Percentiles rank a stretch among this genome's conserved stretches.
Evolutionary conservation across 2,797 vertebrate genomes (phyloP).

Genomic region (Onychomys torridus): DNA sequence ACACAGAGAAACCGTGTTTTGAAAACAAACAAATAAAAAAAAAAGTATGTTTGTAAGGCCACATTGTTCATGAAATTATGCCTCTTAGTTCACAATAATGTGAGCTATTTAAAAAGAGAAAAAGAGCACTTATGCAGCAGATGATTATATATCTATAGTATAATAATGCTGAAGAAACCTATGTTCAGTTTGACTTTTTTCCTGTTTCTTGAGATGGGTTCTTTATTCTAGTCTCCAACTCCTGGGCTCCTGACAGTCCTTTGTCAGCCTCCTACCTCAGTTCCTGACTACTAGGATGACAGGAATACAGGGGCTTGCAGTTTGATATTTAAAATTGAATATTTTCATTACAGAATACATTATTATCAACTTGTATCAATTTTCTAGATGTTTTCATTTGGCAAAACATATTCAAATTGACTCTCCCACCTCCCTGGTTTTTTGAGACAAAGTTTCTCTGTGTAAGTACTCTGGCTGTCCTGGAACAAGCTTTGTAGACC

Average conservation of each 20-base stretch:
- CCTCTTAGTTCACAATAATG: not conserved
- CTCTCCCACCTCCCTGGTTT: not conserved
- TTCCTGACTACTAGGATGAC: not conserved
- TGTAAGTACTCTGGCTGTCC: not conserved
- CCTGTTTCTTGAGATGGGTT: not conserved
- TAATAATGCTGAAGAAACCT: constrained; percentile 38
- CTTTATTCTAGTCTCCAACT: not conserved
- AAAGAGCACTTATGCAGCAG: not conserved
- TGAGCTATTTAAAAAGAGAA: constrained; percentile 41
- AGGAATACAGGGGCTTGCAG: not conserved
- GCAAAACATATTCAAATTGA: not conserved
- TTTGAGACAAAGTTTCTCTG: not conserved
- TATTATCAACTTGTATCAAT: constrained; percentile 30
- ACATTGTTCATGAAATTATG: constrained; percentile 49
- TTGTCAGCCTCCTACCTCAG: not conserved
- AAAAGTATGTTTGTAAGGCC: not conserved
- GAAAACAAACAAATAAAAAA: not conserved
- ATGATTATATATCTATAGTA: not conserved
- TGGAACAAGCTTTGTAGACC: not conserved
- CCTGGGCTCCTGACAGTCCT: not conserved
- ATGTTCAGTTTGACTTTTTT: not conserved
- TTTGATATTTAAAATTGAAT: constrained; percentile 60
- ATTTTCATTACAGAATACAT: constrained; percentile 46
- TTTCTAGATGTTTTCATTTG: constrained; percentile 48
- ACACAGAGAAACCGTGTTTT: too few relatives aligned